Evolutionary conservation across 2,797 vertebrate species (phyloP).

Genomic region (Syncerus caffer): DNA sequence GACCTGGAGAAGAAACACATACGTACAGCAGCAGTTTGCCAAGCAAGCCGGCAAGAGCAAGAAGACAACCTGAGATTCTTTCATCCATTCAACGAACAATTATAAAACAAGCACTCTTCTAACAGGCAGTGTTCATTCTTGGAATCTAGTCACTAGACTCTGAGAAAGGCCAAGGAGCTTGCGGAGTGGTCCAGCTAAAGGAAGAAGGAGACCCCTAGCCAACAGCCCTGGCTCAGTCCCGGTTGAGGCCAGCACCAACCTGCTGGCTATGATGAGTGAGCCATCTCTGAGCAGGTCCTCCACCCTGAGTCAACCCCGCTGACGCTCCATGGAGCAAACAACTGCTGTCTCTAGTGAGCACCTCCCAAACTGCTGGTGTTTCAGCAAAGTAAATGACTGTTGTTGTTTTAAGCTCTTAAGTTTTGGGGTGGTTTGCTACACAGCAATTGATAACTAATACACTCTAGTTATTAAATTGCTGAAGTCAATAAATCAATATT

Average conservation of each 20-base stretch:
- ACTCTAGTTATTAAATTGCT: neutral
- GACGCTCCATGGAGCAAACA: neutral
- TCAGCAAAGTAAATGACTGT: neutral
- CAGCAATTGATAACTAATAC: neutral
- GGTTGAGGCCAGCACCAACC: neutral
- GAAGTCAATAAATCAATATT: neutral
- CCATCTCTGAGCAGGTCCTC: neutral
- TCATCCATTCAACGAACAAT: neutral
- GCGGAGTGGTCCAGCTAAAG: neutral
- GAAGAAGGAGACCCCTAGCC: neutral
- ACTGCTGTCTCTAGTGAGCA: neutral
- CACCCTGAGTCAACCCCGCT: neutral
- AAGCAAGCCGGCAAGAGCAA: neutral
- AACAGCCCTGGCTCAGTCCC: neutral
- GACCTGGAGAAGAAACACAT: neutral
- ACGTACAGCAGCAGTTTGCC: neutral
- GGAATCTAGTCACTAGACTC: neutral
- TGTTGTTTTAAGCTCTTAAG: neutral
- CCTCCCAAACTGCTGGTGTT: neutral
- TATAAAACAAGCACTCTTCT: neutral
- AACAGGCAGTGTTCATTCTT: neutral
- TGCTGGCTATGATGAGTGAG: neutral
- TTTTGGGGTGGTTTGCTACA: neutral
- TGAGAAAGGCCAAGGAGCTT: neutral
- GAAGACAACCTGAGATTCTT: neutral